phyloP scores from a whole-genome alignment of 2,888 invertebrate genomes.

The Fragum sueziense region DNA sequence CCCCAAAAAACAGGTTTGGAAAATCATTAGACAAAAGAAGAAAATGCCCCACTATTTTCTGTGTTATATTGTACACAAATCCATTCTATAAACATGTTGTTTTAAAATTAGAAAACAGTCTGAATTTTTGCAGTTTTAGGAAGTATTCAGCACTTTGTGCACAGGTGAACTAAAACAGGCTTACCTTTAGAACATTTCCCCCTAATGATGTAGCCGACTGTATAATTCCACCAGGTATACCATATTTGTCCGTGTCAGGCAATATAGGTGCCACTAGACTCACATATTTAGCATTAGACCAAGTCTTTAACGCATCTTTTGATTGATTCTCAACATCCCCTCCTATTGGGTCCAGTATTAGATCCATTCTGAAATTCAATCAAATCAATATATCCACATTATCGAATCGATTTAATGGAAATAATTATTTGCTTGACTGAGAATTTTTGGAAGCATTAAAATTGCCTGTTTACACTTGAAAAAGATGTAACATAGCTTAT shows the following conservation, averaged over 20 bases:
- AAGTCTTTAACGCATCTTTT: slow-evolving; percentile 73
- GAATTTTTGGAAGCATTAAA: too few relatives aligned
- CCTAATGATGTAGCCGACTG: slow-evolving; percentile 85
- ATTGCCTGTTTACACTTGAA: too few relatives aligned
- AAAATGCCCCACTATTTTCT: too few relatives aligned
- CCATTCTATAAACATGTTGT: too few relatives aligned
- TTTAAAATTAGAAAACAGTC: background rate
- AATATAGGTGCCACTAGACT: slow-evolving; percentile 92
- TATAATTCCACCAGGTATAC: slow-evolving; percentile 86
- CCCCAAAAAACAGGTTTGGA: too few relatives aligned
- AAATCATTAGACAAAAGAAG: too few relatives aligned
- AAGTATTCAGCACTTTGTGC: too few relatives aligned
- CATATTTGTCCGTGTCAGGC: slow-evolving; percentile 89
- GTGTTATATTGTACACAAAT: background rate
- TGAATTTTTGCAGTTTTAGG: background rate
- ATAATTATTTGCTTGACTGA: too few relatives aligned
- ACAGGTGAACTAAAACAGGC: too few relatives aligned
- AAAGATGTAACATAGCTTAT: too few relatives aligned
- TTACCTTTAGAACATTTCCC: slow-evolving; percentile 67
- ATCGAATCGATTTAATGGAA: too few relatives aligned
- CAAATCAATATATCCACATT: too few relatives aligned
- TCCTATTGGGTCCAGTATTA: slow-evolving; percentile 91
- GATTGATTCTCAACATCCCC: slow-evolving; percentile 87
- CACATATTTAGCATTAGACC: slow-evolving; percentile 85
- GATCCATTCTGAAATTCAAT: slow-evolving; percentile 87